These are phyloP conservation scores for Euleptes europaea DNA, from an alignment of 2,113 vertebrate species.

Conservation along the genomic window DNA sequence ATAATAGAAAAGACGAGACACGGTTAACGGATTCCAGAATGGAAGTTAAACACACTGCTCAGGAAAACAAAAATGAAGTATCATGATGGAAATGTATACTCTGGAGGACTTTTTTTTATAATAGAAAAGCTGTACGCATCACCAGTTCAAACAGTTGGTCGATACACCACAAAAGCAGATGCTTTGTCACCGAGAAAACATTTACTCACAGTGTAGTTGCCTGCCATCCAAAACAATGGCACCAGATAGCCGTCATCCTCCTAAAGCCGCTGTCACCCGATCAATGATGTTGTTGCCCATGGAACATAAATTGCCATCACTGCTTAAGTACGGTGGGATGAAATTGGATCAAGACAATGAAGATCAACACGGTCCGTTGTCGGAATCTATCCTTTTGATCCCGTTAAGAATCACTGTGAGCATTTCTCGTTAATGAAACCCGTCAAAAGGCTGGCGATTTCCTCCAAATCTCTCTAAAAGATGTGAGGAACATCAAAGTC, in stretches of 20 bases:
- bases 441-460: constrained; percentile 7
- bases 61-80: not conserved
- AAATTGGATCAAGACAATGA: not conserved
- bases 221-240: not conserved
- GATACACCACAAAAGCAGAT: not conserved
- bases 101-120: not conserved
- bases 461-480: not conserved
- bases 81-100: not conserved
- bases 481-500: not conserved
- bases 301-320: not conserved
- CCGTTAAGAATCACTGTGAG: not conserved
- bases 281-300: not conserved
- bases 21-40: not conserved
- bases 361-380: not conserved
- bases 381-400: not conserved
- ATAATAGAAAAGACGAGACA: not conserved
- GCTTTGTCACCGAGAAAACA: constrained; percentile 15
- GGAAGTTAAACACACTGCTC: not conserved
- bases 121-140: not conserved
- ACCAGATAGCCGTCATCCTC: not conserved
- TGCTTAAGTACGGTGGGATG: not conserved
- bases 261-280: constrained; percentile 30
- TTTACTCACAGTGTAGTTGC: constrained; percentile 13
- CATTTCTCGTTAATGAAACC: not conserved
- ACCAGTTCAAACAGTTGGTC: not conserved